A percentile compares a stretch with the other conserved stretches of the same genome.
phyloP scores from a whole-genome alignment of 2,888 invertebrate genomes.

The Epistrophe eligans region DNA sequence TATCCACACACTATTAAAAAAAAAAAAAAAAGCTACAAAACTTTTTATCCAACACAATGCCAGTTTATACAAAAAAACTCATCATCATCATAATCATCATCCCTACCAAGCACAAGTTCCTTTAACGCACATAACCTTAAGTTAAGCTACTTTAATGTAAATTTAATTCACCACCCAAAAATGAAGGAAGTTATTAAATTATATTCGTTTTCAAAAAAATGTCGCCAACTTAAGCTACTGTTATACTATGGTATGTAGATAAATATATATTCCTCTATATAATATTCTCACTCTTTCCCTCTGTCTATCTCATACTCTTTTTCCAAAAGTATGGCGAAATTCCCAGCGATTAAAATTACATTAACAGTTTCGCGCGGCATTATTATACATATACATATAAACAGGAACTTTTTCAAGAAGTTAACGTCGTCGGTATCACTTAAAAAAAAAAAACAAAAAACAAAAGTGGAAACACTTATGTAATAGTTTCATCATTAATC shows the following conservation, averaged over 20 bases:
- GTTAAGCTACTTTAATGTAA: constrained; percentile 57
- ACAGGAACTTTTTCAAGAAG: constrained; percentile 16
- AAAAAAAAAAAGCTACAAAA: not conserved
- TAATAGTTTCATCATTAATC: constrained; percentile 61
- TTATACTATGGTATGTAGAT: constrained; percentile 12
- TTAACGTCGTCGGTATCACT: constrained; percentile 40
- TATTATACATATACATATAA: not conserved
- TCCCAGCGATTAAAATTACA: constrained; percentile 71
- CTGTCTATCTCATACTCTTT: not conserved
- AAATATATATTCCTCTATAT: constrained; percentile 14
- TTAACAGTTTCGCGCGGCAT: constrained; percentile 60
- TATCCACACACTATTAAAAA: constrained; percentile 1
- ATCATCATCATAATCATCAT: constrained; percentile 20
- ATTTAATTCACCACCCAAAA: constrained; percentile 58
- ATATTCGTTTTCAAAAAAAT: constrained; percentile 57
- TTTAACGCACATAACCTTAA: not conserved
- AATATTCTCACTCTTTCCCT: not conserved
- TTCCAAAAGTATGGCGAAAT: constrained; percentile 44
- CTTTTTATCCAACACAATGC: not conserved
- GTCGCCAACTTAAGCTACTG: constrained; percentile 50
- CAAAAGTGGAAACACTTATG: constrained; percentile 27
- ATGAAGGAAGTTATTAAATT: constrained; percentile 56
- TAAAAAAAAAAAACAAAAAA: not conserved
- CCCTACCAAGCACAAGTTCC: not conserved
- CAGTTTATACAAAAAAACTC: not conserved